Percentiles rank a stretch among this genome's conserved stretches.
Evolutionary conservation across 1,140 invertebrate genomes (phyloP).

Genomic region (Globodera rostochiensis): DNA sequence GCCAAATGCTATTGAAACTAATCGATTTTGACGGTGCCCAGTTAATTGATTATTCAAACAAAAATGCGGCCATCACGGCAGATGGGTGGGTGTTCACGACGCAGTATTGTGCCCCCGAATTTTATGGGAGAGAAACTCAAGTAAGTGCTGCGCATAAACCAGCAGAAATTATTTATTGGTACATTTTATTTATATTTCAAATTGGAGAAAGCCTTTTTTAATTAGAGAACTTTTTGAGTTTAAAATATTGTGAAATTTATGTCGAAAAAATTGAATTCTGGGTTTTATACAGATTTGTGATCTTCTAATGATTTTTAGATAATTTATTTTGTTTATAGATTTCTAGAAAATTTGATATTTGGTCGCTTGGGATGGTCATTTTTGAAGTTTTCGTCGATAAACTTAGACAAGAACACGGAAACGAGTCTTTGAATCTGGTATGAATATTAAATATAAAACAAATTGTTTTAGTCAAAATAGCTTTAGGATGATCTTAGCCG

Average conservation of each 20-base stretch:
- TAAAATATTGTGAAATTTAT: no score
- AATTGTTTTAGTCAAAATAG: no score
- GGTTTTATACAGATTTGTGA: no score
- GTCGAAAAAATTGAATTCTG: background rate
- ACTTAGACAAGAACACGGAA: background rate
- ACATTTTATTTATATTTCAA: no score
- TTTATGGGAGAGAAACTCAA: background rate
- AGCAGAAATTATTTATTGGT: no score
- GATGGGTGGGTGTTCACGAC: background rate
- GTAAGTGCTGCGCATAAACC: no score
- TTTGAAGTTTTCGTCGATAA: background rate
- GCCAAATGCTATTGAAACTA: background rate
- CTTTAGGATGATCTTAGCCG: background rate
- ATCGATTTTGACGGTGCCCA: background rate
- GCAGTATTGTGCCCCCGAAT: background rate
- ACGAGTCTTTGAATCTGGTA: background rate
- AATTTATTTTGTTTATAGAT: background rate
- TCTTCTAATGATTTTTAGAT: no score
- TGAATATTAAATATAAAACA: background rate
- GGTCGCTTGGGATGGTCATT: background rate
- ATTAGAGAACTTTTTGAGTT: no score
- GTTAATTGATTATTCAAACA: background rate
- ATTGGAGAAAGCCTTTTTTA: no score
- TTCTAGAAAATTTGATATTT: slow-evolving; percentile 2
- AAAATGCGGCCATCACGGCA: background rate